Conservation (phyloP, 2,113 vertebrate genomes). For the Pseudopodoces humilis region DNA sequence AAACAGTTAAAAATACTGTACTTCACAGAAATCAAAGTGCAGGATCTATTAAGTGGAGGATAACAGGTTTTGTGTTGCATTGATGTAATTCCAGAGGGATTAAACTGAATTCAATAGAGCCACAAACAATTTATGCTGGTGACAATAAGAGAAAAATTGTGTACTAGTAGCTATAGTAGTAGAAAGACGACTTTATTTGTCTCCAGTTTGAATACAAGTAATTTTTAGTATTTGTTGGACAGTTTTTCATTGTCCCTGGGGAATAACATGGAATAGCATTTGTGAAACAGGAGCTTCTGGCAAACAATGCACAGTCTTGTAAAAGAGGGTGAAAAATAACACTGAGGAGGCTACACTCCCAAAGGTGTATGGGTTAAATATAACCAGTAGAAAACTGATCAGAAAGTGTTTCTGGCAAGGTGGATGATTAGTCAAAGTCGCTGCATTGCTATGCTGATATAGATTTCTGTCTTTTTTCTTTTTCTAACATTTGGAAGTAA, state of each 20-base stretch:
- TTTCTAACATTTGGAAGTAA: background rate
- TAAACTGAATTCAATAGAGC: background rate
- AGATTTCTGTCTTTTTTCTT: background rate
- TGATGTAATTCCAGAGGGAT: background rate
- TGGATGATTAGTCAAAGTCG: background rate
- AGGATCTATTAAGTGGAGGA: background rate
- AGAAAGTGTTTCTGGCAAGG: background rate
- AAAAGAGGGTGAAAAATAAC: background rate
- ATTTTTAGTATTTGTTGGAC: background rate
- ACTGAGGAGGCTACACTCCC: background rate
- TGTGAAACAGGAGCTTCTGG: conserved; percentile 15
- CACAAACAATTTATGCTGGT: background rate
- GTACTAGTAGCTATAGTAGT: background rate
- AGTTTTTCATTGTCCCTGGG: background rate
- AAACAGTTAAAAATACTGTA: background rate
- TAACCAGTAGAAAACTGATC: background rate
- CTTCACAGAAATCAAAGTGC: background rate
- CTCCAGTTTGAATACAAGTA: background rate
- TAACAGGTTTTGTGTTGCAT: background rate
- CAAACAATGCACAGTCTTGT: background rate
- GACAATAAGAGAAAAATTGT: background rate
- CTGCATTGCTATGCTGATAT: background rate
- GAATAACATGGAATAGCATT: background rate
- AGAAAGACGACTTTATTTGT: background rate
- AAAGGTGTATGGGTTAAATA: background rate